A percentile compares a stretch with the other conserved stretches of the same genome.
These are phyloP conservation scores for Dione juno DNA, from an alignment of 2,888 invertebrate genomes.

Conservation along the genomic window DNA sequence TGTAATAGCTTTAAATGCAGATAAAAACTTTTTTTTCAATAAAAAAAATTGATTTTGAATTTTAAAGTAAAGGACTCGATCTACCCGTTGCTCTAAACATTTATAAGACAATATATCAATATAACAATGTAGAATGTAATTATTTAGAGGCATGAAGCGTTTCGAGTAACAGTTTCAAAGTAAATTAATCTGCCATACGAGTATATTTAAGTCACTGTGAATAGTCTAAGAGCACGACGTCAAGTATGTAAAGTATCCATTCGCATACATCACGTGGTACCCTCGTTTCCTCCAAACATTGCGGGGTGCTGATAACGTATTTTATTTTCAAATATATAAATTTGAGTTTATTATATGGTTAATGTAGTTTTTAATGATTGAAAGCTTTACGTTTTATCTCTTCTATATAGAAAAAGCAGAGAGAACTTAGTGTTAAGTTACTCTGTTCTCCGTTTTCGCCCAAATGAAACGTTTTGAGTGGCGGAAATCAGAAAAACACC, in stretches of 20 bases:
- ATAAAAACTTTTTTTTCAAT: no score
- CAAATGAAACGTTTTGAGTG: no score
- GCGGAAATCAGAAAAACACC: no score
- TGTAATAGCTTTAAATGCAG: no score
- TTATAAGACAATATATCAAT: slow-evolving; percentile 10
- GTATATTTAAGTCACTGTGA: slow-evolving; percentile 25
- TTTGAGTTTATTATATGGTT: not conserved
- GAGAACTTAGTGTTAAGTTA: no score
- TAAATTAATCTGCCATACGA: slow-evolving; percentile 37
- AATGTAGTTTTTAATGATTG: no score
- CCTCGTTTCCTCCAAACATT: slow-evolving; percentile 31
- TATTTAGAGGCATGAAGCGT: slow-evolving; percentile 14
- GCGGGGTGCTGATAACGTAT: slow-evolving; percentile 26
- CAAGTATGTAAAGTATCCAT: slow-evolving; percentile 27
- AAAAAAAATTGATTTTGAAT: no score
- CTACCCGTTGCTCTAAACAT: not conserved
- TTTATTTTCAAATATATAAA: not conserved
- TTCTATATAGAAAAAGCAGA: no score
- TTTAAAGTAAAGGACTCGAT: not conserved
- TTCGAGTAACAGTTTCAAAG: slow-evolving; percentile 31
- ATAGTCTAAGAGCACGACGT: slow-evolving; percentile 27
- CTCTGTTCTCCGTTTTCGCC: no score
- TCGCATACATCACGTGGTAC: slow-evolving; percentile 1
- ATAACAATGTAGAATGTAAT: slow-evolving; percentile 10
- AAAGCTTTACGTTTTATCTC: no score